phyloP scores from a whole-genome alignment of 2,888 invertebrate genomes.

The Dyspetes luteomarginatus region DNA sequence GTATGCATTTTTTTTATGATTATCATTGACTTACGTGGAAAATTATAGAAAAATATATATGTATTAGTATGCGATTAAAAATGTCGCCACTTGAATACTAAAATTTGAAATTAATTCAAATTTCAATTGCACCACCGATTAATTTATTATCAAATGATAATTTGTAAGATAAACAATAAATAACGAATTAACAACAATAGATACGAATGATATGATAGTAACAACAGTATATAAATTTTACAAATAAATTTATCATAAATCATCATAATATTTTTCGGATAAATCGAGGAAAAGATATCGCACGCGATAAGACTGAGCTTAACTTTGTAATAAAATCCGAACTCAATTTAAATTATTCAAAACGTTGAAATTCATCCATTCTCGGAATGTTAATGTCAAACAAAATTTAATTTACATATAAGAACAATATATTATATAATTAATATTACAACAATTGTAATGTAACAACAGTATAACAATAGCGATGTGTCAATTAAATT shows the following conservation, averaged over 20 bases:
- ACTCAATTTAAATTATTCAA: too few relatives aligned
- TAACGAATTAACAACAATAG: slow-evolving; percentile 8
- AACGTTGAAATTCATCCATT: too few relatives aligned
- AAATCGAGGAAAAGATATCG: too few relatives aligned
- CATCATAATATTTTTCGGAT: too few relatives aligned
- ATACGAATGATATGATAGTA: slow-evolving; percentile 27
- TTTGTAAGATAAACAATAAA: not conserved
- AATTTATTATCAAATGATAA: not conserved
- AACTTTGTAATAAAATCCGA: too few relatives aligned
- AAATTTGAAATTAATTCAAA: slow-evolving; percentile 1
- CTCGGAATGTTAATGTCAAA: too few relatives aligned
- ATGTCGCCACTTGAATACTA: not conserved
- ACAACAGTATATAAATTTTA: slow-evolving; percentile 38
- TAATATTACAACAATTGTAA: not conserved
- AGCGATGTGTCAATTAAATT: slow-evolving; percentile 2
- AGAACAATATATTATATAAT: too few relatives aligned
- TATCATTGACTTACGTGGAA: not conserved
- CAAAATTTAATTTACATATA: too few relatives aligned
- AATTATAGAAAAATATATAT: not conserved
- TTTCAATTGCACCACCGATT: not conserved
- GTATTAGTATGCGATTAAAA: not conserved
- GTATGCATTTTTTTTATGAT: not conserved
- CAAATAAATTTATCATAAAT: too few relatives aligned
- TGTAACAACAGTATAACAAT: slow-evolving; percentile 33
- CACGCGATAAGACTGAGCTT: too few relatives aligned